A percentile compares a stretch with the other conserved stretches of the same genome.
Conservation (phyloP, 1,140 invertebrate species). For the Hormaphis cornu region DNA sequence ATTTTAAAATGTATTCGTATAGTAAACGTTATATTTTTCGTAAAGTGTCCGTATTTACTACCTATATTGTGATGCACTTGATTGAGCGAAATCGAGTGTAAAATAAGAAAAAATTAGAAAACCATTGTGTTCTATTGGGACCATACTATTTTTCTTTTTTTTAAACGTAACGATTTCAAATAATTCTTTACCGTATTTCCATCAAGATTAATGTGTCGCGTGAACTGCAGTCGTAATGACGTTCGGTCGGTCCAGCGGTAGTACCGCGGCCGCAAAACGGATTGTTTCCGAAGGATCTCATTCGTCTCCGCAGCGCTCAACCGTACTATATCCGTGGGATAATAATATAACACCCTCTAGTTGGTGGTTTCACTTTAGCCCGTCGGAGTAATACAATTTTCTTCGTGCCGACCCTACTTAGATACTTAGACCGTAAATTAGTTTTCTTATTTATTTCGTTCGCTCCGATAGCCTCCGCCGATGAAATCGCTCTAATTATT, state of each 20-base stretch:
- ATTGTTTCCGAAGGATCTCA: slow-evolving; percentile 15
- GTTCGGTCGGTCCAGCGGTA: not conserved
- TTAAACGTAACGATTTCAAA: too few relatives aligned
- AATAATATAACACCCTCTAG: not conserved
- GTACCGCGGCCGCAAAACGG: not conserved
- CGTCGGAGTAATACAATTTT: slow-evolving; percentile 15
- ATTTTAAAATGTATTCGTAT: too few relatives aligned
- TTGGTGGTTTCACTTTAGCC: not conserved
- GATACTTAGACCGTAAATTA: slow-evolving; percentile 18
- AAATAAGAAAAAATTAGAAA: too few relatives aligned
- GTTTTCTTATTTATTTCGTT: not conserved
- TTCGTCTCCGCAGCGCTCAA: not conserved
- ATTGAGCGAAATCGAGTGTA: too few relatives aligned
- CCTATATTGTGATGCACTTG: too few relatives aligned
- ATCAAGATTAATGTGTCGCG: slow-evolving; percentile 1
- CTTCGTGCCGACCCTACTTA: slow-evolving; percentile 1
- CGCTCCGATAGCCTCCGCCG: not conserved
- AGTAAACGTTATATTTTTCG: too few relatives aligned
- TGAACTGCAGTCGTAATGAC: too few relatives aligned
- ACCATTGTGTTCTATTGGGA: too few relatives aligned
- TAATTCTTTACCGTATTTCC: not conserved
- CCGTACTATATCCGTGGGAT: not conserved
- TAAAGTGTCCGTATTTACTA: too few relatives aligned
- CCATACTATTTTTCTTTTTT: not conserved
- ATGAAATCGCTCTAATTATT: not conserved